Conservation (phyloP, 2,888 invertebrate species). For the Eutolmus rufibarbis region DNA sequence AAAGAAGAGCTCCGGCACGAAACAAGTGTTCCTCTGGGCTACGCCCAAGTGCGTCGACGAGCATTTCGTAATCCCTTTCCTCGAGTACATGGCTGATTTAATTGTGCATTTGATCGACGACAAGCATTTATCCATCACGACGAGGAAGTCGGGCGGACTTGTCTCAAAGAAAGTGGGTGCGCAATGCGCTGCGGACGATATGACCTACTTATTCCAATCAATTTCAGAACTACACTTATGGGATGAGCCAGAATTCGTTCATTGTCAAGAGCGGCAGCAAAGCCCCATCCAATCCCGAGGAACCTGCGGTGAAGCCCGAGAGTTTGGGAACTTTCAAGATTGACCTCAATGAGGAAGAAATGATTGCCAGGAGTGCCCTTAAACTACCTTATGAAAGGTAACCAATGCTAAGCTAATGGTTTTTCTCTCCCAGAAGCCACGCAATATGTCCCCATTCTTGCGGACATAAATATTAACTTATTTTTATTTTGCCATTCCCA, state of each 20-base stretch:
- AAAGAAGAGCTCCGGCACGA: conserved; percentile 53
- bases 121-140: conserved; percentile 53
- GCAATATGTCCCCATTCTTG: too few species aligned
- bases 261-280: conserved; percentile 50
- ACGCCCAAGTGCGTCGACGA: conserved; percentile 53
- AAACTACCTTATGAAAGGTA: conserved; percentile 62
- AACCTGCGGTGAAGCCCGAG: conserved; percentile 41
- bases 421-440: not conserved
- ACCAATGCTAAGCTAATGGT: too few species aligned
- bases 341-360: conserved; percentile 60
- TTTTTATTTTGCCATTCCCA: too few species aligned
- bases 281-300: conserved; percentile 29
- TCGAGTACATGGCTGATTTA: conserved; percentile 59
- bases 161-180: conserved; percentile 53
- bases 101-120: conserved; percentile 54
- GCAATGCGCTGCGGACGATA: not conserved
- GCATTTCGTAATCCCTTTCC: conserved; percentile 56
- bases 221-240: conserved; percentile 53
- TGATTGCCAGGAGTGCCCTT: conserved; percentile 60
- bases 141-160: conserved; percentile 57
- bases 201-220: not conserved
- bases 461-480: not conserved
- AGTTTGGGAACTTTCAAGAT: conserved; percentile 59
- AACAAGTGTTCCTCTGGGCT: conserved; percentile 59
- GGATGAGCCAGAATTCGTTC: conserved; percentile 54